Evolutionary conservation across 2,888 invertebrate species (phyloP), one percentile per base, ranked within the genome.

Genomic region (Altica lythri): DNA sequence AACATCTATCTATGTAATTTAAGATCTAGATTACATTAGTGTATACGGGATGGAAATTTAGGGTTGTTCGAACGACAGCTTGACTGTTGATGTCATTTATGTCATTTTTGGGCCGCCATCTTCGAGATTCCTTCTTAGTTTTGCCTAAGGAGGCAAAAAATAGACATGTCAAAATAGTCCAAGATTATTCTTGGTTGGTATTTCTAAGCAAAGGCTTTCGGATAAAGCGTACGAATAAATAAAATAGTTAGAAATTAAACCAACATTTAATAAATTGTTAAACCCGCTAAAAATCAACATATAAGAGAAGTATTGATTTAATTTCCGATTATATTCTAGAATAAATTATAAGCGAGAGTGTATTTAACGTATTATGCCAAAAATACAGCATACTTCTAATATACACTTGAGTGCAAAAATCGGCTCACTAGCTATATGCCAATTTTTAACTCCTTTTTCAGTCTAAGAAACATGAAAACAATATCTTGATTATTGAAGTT

Each of bases 131-230:
- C 62, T 61, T 62, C 65, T 73, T 73, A 74, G 71, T 72, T 66
- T 68, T 71, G 70, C 67, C 68, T 68, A 66, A 10, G 46, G 64
- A 67, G 65, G 68, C 69, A 69, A 72, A 72, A 72, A 70, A 70
- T 70, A 70, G 68, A 68, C 69, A 54, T 67, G 72, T 68, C 68
- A 62, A 66, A 62, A 62, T 40, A 62, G 46, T 40, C 49, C 49
- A 40, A 42, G 14, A 54, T 38, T 46, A 10, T 44, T 55, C 35
- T 53, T 55, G 47, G 45, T 34, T 42, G 32, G 45, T 59, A 49
- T 46, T n/a, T 60, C 60, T 62, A 62, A 69, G 72, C 72, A 72
- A 70, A 68, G 71, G 72, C 72, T 70, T 57, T 54, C 27, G 44
- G 55, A 54, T 61, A 62, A 67, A 67, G 65, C 67, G 18, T 4